phyloP scores from a whole-genome alignment of 1,140 invertebrate species.

The Subanguina moxae region DNA sequence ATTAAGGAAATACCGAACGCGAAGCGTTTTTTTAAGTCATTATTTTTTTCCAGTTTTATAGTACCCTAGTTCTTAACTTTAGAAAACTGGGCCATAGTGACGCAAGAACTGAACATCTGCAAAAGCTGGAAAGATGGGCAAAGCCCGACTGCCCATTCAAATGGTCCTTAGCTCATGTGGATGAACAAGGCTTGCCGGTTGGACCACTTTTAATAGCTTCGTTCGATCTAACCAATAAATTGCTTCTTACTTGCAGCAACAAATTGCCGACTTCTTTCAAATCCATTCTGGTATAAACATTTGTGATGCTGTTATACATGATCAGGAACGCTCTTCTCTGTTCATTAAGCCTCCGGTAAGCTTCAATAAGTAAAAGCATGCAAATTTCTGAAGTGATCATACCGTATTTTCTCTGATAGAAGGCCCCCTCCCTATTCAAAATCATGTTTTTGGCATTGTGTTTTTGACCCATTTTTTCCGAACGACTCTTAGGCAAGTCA shows the following conservation, averaged over 20 bases:
- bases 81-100: constrained; percentile 35
- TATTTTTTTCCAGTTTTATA: too few relatives aligned
- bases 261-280: constrained; percentile 23
- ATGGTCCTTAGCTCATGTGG: constrained; percentile 33
- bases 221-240: background rate
- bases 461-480: too few relatives aligned
- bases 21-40: too few relatives aligned
- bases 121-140: constrained; percentile 26
- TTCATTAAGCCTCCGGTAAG: constrained; percentile 43
- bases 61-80: too few relatives aligned
- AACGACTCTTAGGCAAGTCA: too few relatives aligned
- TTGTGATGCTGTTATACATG: constrained; percentile 18
- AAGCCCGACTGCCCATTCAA: constrained; percentile 22
- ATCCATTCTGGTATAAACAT: constrained; percentile 24
- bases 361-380: too few relatives aligned
- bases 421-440: too few relatives aligned
- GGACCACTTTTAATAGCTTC: background rate
- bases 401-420: too few relatives aligned
- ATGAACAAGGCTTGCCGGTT: constrained; percentile 38
- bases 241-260: background rate
- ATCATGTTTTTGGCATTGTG: too few relatives aligned
- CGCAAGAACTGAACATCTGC: constrained; percentile 35
- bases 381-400: too few relatives aligned
- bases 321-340: constrained; percentile 2
- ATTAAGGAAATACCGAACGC: too few relatives aligned